Base-by-base conservation (phyloP, 2,113 vertebrate species). In the Nymphicus hollandicus region DNA sequence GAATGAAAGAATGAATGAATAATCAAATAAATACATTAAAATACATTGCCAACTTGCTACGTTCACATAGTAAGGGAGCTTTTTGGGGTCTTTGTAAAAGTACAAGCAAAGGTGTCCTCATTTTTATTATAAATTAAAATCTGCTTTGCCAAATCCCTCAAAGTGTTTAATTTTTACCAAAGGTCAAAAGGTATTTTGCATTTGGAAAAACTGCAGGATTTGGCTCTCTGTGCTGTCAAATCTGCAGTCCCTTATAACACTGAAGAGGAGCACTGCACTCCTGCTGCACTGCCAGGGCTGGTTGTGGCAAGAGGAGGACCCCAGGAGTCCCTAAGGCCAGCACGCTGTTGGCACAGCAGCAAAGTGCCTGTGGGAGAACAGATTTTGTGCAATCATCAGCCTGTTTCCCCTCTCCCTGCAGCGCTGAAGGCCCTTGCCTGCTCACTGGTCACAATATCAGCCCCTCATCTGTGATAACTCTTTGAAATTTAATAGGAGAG, bases 1-100 rank as follows among this genome's bases (percentile, higher is more conserved):
- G 97, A 95, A 79, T 84, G 89, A 93, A 96, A 92, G 95, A 95
- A 96, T 69, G 89, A 96, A 94, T 96, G 82, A 90, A 91, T 74
- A 89, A 95, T 89, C 85, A 93, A 86, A 96, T 95, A 93, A 94
- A 90, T 94, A 97, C 92, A 92, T 96, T 96, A 96, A 96, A 95
- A 96, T 74, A 92, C 94, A 66, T 95, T 91, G 96, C 96, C 94
- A 93, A 7, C 68, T 94, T 92, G 29, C 70, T 8, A 60, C 66
- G 35, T 72, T 91, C 61, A 31, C 91, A 14, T 7, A 37, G 66
- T 53, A 46, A 80, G 18, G 29, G 23, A 80, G 72, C 50, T 92
- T 50, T 95, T 83, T 14, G 1, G 66, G 43, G 41, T 27, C 49
- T 52, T 35, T 65, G 35, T 35, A n/a, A 29, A 92, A 82, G 61